These are phyloP conservation scores for Drosophila trapezifrons DNA, from an alignment of 1,140 invertebrate genomes.

Conservation along the genomic window DNA sequence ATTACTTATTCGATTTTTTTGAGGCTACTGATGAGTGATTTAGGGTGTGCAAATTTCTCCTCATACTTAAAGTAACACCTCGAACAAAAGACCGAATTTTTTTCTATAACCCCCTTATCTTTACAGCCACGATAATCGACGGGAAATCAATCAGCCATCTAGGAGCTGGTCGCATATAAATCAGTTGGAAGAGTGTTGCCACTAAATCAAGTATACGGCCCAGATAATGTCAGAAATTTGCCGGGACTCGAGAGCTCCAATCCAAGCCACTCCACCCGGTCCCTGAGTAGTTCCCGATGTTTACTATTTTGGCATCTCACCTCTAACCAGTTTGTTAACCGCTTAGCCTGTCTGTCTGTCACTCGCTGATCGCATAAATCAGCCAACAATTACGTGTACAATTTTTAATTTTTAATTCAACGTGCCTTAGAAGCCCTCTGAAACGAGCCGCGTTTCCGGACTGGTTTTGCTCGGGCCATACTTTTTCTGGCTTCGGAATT, in stretches of 20 bases:
- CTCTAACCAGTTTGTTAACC: constrained; percentile 25
- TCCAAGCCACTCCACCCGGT: background rate
- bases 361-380: constrained; percentile 21
- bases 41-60: constrained; percentile 2
- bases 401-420: constrained; percentile 7
- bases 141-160: constrained; percentile 61
- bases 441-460: constrained; percentile 3
- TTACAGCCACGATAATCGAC: constrained; percentile 28
- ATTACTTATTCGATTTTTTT: constrained; percentile 7
- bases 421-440: constrained; percentile 7
- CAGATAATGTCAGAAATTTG: constrained; percentile 46
- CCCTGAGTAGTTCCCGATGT: constrained; percentile 14
- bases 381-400: constrained; percentile 18
- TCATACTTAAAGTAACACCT: background rate
- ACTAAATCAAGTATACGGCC: constrained; percentile 57
- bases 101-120: constrained; percentile 33
- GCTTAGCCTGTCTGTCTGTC: constrained; percentile 1
- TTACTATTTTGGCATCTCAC: constrained; percentile 33
- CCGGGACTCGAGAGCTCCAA: constrained; percentile 3
- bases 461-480: constrained; percentile 6
- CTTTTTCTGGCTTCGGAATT: constrained; percentile 3
- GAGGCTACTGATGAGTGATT: background rate
- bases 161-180: constrained; percentile 59
- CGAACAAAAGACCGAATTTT: constrained; percentile 1
- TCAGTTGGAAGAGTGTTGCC: constrained; percentile 58